Evolutionary conservation across 2,113 vertebrate genomes (phyloP), one percentile per base, ranked within the genome.

Genomic region (Actenoides lindsayi): DNA sequence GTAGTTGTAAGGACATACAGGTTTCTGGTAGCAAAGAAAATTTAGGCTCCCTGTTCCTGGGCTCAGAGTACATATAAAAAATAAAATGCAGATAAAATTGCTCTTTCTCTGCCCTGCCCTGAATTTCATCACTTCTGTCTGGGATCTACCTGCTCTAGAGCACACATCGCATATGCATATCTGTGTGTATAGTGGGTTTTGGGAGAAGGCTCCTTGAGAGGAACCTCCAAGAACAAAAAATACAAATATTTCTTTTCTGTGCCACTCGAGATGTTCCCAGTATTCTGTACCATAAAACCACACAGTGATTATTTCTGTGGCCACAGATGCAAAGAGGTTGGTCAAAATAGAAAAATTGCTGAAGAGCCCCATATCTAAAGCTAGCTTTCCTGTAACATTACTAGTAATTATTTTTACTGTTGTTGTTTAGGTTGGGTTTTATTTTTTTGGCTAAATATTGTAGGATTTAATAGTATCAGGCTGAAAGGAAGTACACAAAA

Each of bases 101-200:
- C 3, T 62, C 20, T 77, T 62, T 44, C 19, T 19, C 3, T 4
- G 16, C 10, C 15, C 9, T 4, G 0, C 21, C 10, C 23, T 6
- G 6, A 53, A 20, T 59, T 79, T 53, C 24, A 2, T 50, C 16
- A 46, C 9, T 69, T 79, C 62, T 67, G 25, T 21, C 48, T 76
- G 13, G 31, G 19, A 39, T 56, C 20, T 76, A 62, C 27, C 7
- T 50, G 6, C 16, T 80, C 50, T n/a, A 80, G 27, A 70, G 10
- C 31, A 18, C 1, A 3, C 9, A 78, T 13, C 5, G 5, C 12
- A 18, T 25, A 64, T 27, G 16, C 21, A 28, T 20, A 54, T 21
- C 33, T n/a, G 6, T 10, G 13, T 3, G 5, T 9, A 35, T 25
- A 44, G 12, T 17, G 16, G 19, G 11, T 65, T 82, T 39, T 1